Conservation (phyloP, 2,888 invertebrate species). For the Charanyca ferruginea region DNA sequence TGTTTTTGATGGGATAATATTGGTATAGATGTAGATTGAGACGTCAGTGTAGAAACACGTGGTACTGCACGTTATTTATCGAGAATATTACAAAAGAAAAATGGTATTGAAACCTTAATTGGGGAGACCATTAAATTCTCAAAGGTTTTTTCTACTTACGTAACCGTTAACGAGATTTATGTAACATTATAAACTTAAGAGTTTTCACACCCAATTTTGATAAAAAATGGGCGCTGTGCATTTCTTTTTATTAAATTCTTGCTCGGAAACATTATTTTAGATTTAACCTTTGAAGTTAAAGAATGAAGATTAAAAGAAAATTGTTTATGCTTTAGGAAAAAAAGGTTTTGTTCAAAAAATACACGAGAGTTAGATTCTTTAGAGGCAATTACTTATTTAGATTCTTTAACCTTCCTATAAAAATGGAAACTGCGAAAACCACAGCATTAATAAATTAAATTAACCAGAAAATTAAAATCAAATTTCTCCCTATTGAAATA, state of each 20-base stretch:
- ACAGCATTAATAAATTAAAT: not conserved
- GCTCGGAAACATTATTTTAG: conserved; percentile 31
- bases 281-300: conserved; percentile 42
- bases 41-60: conserved; percentile 34
- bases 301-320: conserved; percentile 40
- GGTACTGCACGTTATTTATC: conserved; percentile 38
- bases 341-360: not conserved
- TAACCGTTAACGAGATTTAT: conserved; percentile 79
- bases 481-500: conserved; percentile 38
- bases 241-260: conserved; percentile 64
- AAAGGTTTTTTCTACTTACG: conserved; percentile 70
- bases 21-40: too few relatives aligned
- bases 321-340: conserved; percentile 4
- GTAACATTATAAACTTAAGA: conserved; percentile 68
- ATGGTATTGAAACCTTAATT: conserved; percentile 74
- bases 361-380: too few relatives aligned
- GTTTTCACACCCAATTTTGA: conserved; percentile 65
- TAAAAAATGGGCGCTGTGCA: conserved; percentile 60
- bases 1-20: too few relatives aligned
- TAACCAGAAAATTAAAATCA: not conserved
- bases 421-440: not conserved
- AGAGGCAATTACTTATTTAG: too few relatives aligned
- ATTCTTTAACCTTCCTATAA: not conserved
- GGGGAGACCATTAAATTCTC: conserved; percentile 74
- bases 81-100: conserved; percentile 50